Conservation (phyloP, 2,797 vertebrate species). For the Spinibarbus caldwelli region DNA sequence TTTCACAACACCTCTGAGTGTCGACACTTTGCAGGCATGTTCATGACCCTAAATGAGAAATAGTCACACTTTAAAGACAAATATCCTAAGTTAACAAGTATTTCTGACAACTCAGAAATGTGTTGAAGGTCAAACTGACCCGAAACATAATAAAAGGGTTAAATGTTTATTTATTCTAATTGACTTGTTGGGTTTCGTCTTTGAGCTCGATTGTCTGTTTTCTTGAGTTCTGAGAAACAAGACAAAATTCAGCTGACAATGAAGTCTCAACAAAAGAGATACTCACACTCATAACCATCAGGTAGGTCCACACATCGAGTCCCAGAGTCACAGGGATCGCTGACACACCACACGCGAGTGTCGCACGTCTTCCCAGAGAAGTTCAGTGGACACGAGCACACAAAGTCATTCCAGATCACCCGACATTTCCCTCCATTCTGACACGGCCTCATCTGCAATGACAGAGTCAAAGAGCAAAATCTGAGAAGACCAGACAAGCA, state of each 20-base stretch:
- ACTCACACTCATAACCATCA: slow-evolving; percentile 94
- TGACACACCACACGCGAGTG: slow-evolving; percentile 87
- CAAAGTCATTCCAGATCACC: slow-evolving; percentile 95
- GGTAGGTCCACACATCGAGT: slow-evolving; percentile 83
- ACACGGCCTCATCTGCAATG: slow-evolving; percentile 80
- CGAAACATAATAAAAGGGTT: too few species aligned
- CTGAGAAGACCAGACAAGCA: background rate
- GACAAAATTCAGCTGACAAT: background rate
- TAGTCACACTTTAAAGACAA: too few species aligned
- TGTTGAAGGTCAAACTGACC: too few species aligned
- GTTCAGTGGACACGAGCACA: slow-evolving; percentile 84
- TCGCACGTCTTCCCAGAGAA: slow-evolving; percentile 87
- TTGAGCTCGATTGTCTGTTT: too few species aligned
- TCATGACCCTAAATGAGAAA: too few species aligned
- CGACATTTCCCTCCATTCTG: slow-evolving; percentile 85
- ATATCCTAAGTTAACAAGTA: too few species aligned
- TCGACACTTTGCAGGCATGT: too few species aligned
- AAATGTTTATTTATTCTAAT: too few species aligned
- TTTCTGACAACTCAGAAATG: too few species aligned
- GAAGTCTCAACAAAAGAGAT: background rate
- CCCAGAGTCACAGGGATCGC: slow-evolving; percentile 80
- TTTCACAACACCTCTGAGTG: too few species aligned
- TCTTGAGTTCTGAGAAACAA: too few species aligned
- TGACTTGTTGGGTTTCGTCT: too few species aligned
- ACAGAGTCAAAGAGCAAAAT: slow-evolving; percentile 43